Evolutionary conservation across 2,888 invertebrate genomes (phyloP).

Genomic region (Cryptus viduatorius): DNA sequence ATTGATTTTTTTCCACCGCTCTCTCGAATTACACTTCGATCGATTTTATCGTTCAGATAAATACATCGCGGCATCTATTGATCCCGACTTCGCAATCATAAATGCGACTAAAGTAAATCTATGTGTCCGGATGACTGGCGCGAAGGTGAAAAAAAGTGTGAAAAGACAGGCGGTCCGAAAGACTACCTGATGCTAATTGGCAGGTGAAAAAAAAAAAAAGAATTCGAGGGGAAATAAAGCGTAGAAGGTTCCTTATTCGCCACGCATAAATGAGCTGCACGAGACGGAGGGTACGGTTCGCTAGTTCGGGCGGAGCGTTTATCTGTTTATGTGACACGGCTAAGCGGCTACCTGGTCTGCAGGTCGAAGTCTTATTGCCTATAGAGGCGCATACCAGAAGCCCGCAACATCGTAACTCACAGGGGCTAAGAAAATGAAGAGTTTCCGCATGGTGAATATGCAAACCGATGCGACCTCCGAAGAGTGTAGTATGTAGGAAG

Average conservation of each 20-base stretch:
- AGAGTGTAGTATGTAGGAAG: not conserved
- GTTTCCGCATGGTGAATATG: not conserved
- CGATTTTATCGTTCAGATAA: not conserved
- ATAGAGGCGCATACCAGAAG: slow-evolving; percentile 1
- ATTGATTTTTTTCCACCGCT: not conserved
- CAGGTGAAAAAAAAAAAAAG: not conserved
- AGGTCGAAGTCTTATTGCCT: slow-evolving; percentile 1
- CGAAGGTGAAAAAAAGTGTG: slow-evolving; percentile 27
- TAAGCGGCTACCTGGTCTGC: slow-evolving; percentile 36
- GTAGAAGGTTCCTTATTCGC: slow-evolving; percentile 18
- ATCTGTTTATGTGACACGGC: slow-evolving; percentile 55
- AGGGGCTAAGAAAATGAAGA: slow-evolving; percentile 23
- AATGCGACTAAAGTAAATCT: slow-evolving; percentile 24
- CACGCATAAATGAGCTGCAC: slow-evolving; percentile 38
- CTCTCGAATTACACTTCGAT: not conserved
- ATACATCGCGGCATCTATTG: too few relatives aligned
- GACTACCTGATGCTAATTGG: slow-evolving; percentile 32
- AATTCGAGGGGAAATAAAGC: slow-evolving; percentile 6
- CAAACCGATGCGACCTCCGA: not conserved
- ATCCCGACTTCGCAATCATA: slow-evolving; percentile 22
- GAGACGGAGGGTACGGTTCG: not conserved
- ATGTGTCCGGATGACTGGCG: slow-evolving; percentile 21
- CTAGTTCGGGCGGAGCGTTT: slow-evolving; percentile 17
- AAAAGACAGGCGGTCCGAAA: slow-evolving; percentile 2
- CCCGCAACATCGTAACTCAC: slow-evolving; percentile 56